Evolutionary conservation across 2,113 vertebrate genomes (phyloP), one percentile per base, ranked within the genome.

Genomic region (Ageneiosus marmoratus): DNA sequence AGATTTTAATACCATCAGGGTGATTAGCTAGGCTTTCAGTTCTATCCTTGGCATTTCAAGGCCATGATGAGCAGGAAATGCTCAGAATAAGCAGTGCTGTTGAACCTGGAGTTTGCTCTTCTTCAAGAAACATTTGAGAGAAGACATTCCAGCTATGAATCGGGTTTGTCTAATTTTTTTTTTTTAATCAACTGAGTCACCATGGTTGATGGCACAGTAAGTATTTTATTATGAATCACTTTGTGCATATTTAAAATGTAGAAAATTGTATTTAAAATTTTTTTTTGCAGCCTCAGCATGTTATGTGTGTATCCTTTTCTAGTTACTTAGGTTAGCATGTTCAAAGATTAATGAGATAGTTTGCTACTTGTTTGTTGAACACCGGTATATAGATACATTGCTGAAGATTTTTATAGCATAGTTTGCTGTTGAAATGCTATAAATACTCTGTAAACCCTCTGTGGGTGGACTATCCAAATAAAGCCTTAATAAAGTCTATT

Each of bases 1-100:
- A 94, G 94, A 93, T 95, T 94, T 92, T 86, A 91, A 90, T 91
- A 86, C 93, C 90, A 93, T 88, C 88, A 93, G 89, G 89, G 92
- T 94, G 95, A 95, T 96, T 96, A 96, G 88, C 80, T 83, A 72
- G 92, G 95, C 94, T 97, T 97, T 96, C 91, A 90, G 90, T 92
- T 94, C 95, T 96, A 96, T 96, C 94, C 93, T 95, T 96, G 93
- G 95, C 88, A 75, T 90, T 94, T 88, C 90, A 90, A 90, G 91
- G 89, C 80, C 89, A 92, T 85, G 94, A 95, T 96, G 95, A 96
- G 93, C 90, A 90, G 91, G 82, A 62, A 85, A 88, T 79, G 87
- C 34, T 82, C 86, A 76, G 79, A 84, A 72, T 83, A 70, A 88
- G 81, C 79, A 77, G 85, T 65, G 88, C 87, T 87, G 89, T 83